Evolutionary conservation across 2,888 invertebrate species (phyloP), one percentile per base, ranked within the genome.

Genomic region (Epistrophe eligans): DNA sequence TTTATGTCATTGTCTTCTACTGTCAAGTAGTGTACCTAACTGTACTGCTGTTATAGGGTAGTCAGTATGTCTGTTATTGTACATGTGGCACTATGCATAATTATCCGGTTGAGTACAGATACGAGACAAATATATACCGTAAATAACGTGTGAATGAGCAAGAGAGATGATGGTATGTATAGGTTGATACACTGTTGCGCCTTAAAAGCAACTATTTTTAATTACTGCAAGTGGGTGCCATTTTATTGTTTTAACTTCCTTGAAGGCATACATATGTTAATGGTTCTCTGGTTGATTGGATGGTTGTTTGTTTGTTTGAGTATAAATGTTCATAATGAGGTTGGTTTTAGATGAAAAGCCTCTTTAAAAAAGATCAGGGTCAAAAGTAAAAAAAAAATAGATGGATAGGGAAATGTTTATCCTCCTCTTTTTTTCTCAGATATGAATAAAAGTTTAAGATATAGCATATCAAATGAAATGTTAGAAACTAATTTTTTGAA

Each of bases 61-160:
- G 40, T 40, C 40, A 62, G 40, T 40, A 19, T 38, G 19, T 52
- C 19, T 38, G n/a, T 40, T n/a, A 35, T n/a, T 66, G 28, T 48
- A 38, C 48, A n/a, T 32, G 24, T 35, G 38, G 60, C 77, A 72
- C 45, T 40, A 77, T 77, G 73, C 60, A 83, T 77, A 83, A 77
- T 83, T 83, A 83, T 83, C 83, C 83, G 83, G 82, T 77, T 70
- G 79, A 77, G 77, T 83, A 67, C 67, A 83, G 52, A 77, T 73
- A 24, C 48, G 24, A 38, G 28, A 71, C 38, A 76, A 28, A 67
- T 32, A 67, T 32, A 11, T 17, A 48, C 17, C 11, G 0, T 24
- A 50, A 10, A 52, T 11, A 24, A 19, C n/a, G 24, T 45, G 17
- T 24, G 64, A 58, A 19, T 60, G 24, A 58, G 32, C 8, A 11